phyloP scores from a whole-genome alignment of 2,113 vertebrate species.

The Sander vitreus region DNA sequence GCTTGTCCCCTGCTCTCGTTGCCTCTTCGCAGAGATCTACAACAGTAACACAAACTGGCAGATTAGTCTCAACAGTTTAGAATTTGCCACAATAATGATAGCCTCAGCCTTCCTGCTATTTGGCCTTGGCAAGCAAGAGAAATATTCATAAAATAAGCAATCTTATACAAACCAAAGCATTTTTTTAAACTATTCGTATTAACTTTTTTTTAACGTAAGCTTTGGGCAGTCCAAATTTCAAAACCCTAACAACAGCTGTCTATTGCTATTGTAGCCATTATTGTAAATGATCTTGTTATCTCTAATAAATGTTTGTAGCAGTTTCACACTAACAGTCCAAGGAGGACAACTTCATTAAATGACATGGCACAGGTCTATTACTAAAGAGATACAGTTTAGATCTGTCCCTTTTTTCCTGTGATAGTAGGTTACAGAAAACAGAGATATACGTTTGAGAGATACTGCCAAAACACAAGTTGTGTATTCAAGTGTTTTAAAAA shows the following conservation, averaged over 20 bases:
- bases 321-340: not conserved
- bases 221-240: not conserved
- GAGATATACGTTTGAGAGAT: constrained; percentile 36
- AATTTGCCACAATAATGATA: constrained; percentile 66
- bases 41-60: constrained; percentile 75
- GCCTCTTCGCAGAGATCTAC: constrained; percentile 67
- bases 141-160: constrained; percentile 15
- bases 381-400: constrained; percentile 32
- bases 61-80: constrained; percentile 75
- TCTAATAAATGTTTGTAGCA: not conserved
- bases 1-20: constrained; percentile 56
- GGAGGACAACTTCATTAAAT: not conserved
- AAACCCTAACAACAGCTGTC: not conserved
- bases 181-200: constrained; percentile 6
- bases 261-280: not conserved
- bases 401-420: constrained; percentile 11
- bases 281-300: not conserved
- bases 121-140: constrained; percentile 28
- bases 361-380: not conserved
- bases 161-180: constrained; percentile 12
- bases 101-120: constrained; percentile 41
- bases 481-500: constrained; percentile 50
- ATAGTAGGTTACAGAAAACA: constrained; percentile 63
- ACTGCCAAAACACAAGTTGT: constrained; percentile 50
- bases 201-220: not conserved